Evolutionary conservation across 2,888 invertebrate species (phyloP), one percentile per base, ranked within the genome.

Genomic region (Hedya salicella): DNA sequence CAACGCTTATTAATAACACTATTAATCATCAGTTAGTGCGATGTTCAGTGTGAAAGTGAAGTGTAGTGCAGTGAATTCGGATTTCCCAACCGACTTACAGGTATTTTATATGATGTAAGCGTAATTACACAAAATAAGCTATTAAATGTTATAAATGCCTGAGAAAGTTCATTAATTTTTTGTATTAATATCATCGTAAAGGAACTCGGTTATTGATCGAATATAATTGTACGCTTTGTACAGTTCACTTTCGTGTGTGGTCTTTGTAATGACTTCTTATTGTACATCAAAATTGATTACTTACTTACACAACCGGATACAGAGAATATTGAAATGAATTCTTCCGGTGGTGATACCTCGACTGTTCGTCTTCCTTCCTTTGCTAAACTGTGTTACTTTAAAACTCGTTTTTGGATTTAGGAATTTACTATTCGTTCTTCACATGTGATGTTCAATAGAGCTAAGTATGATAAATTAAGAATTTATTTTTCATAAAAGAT

Each of bases 1-100:
- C 70, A 76, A 74, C 76, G 67, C 71, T 77, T 73, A 67, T 75
- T 80, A 77, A 81, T 83, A 84, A 75, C 75, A 67, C 69, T 74
- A 78, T 78, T 81, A 76, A 77, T 81, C 78, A 80, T 46, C 44
- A 46, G 61, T 62, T 62, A 61, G 50, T 40, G 40, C n/a, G 32
- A 62, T 67, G 61, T 65, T 44, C 19, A 59, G 54, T 68, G 68
- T 52, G 61, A 54, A 57, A 42, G 62, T 68, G 68, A 63, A n/a
- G 59, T 62, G 61, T 59, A 67, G 69, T 65, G 56, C 56, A 32
- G 63, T 70, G 67, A 52, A 53, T 66, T 66, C 52, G 65, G 65
- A 66, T 66, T 60, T 66, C 48, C 53, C 14, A 54, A 32, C 39
- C 25, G 25, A 60, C 5, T 32, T 48, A 13, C 36, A 66, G 65